Percentiles rank a stretch among this genome's conserved stretches.
Evolutionary conservation across 92 coral and sea anemone species (phyloP).

Genomic region (Zoanthus solanderi): DNA sequence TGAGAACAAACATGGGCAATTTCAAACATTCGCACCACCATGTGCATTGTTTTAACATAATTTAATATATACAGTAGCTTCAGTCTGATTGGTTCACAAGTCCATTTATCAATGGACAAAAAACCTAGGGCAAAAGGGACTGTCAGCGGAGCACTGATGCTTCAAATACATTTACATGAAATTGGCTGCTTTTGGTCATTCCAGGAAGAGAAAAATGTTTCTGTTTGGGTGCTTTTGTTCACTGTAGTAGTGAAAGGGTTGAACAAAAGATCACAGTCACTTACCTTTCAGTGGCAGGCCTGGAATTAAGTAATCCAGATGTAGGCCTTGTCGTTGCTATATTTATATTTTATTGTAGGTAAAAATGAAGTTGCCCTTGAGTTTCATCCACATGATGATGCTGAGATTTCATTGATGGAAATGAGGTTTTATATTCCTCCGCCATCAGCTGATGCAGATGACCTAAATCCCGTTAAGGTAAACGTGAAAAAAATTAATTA

Average conservation of each 20-base stretch:
- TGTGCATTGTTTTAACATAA: background rate
- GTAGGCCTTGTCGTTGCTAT: too few species aligned
- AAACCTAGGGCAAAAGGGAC: background rate
- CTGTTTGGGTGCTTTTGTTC: background rate
- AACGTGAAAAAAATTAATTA: background rate
- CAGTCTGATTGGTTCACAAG: conserved; percentile 17
- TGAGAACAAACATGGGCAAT: background rate
- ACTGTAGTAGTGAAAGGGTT: background rate
- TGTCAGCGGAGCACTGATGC: conserved; percentile 7
- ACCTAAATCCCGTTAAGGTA: conserved; percentile 93
- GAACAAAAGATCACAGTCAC: too few species aligned
- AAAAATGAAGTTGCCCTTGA: conserved; percentile 98
- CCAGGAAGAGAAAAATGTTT: background rate
- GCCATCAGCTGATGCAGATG: conserved; percentile 78
- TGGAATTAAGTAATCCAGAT: too few species aligned
- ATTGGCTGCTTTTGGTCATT: conserved; percentile 27
- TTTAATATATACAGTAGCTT: background rate
- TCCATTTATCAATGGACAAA: conserved; percentile 13
- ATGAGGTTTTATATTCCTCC: conserved; percentile 98
- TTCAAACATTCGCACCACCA: background rate
- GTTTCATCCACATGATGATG: conserved; percentile 99
- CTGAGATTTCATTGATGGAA: conserved; percentile 96
- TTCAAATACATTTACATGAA: background rate
- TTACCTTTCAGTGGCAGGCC: too few species aligned
- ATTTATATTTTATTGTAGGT: conserved; percentile 54